phyloP scores from a whole-genome alignment of 2,113 vertebrate genomes.

The Nematolebias whitei region DNA sequence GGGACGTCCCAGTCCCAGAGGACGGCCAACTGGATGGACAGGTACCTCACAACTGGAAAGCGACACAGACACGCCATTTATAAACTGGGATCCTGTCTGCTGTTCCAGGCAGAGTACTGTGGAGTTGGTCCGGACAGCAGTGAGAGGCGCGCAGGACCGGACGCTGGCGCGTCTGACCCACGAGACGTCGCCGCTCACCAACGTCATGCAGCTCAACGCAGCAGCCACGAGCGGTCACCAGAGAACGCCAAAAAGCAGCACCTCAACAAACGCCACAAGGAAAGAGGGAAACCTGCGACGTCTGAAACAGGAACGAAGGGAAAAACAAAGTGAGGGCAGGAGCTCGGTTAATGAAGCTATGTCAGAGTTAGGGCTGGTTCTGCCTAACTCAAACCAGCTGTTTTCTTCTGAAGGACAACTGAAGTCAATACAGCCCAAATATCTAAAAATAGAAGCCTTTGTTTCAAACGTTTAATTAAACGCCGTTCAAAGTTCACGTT shows the following conservation, averaged over 20 bases:
- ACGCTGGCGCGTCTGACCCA: slow-evolving; percentile 38
- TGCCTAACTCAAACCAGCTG: slow-evolving; percentile 37
- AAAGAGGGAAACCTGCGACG: not conserved
- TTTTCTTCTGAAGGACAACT: too few relatives aligned
- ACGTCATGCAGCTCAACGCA: slow-evolving; percentile 59
- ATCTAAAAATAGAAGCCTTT: too few relatives aligned
- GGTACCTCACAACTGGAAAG: not conserved
- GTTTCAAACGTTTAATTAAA: too few relatives aligned
- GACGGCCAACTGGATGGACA: slow-evolving; percentile 19
- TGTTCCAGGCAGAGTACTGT: slow-evolving; percentile 15
- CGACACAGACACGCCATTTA: not conserved
- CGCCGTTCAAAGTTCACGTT: too few relatives aligned
- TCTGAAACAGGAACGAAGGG: not conserved
- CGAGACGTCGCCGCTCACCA: slow-evolving; percentile 39
- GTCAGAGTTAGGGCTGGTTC: too few relatives aligned
- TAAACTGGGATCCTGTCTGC: not conserved
- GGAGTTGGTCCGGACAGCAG: slow-evolving; percentile 23
- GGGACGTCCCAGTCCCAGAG: not conserved
- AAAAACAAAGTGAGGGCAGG: too few relatives aligned
- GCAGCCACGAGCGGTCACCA: slow-evolving; percentile 2
- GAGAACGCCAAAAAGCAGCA: slow-evolving; percentile 21
- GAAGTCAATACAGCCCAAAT: too few relatives aligned
- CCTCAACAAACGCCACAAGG: not conserved
- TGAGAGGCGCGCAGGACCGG: slow-evolving; percentile 36
- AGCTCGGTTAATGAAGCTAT: too few relatives aligned